A percentile compares a stretch with the other conserved stretches of the same genome.
Evolutionary conservation across 2,888 invertebrate genomes (phyloP).

Genomic region (Polymixis lichenea): DNA sequence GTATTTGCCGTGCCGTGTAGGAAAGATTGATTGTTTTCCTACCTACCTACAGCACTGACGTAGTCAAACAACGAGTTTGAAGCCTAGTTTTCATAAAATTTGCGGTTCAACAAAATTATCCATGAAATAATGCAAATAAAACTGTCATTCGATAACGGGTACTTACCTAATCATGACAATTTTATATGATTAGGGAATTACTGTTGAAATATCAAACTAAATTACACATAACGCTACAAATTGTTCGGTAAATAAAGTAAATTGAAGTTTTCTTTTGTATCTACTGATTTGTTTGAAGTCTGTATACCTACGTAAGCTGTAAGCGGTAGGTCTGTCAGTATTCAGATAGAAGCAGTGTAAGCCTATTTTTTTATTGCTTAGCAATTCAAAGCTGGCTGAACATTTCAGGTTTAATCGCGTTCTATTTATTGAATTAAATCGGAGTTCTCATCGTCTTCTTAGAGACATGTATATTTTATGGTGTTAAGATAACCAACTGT

Average conservation of each 20-base stretch:
- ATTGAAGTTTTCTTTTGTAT: slow-evolving; percentile 3
- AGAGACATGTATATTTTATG: not conserved
- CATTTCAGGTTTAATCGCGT: not conserved
- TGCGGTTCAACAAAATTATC: slow-evolving; percentile 30
- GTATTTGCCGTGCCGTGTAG: slow-evolving; percentile 34
- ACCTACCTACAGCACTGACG: slow-evolving; percentile 15
- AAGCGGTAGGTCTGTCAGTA: not conserved
- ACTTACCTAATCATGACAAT: slow-evolving; percentile 30
- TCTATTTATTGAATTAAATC: not conserved
- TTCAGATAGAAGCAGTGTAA: not conserved
- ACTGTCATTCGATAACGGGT: slow-evolving; percentile 30
- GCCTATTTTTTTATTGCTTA: not conserved
- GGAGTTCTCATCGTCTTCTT: not conserved
- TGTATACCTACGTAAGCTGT: not conserved
- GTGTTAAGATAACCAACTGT: not conserved
- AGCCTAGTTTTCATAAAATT: slow-evolving; percentile 39
- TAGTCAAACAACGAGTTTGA: slow-evolving; percentile 16
- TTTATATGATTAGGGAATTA: slow-evolving; percentile 51
- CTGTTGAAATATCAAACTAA: slow-evolving; percentile 44
- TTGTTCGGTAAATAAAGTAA: slow-evolving; percentile 33
- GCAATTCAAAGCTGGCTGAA: not conserved
- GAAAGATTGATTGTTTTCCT: slow-evolving; percentile 51
- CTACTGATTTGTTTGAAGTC: slow-evolving; percentile 5
- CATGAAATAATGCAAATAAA: slow-evolving; percentile 51
- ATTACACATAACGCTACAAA: slow-evolving; percentile 41